Conservation (phyloP, 1,140 invertebrate species). For the Drosophila equinoxialis region DNA sequence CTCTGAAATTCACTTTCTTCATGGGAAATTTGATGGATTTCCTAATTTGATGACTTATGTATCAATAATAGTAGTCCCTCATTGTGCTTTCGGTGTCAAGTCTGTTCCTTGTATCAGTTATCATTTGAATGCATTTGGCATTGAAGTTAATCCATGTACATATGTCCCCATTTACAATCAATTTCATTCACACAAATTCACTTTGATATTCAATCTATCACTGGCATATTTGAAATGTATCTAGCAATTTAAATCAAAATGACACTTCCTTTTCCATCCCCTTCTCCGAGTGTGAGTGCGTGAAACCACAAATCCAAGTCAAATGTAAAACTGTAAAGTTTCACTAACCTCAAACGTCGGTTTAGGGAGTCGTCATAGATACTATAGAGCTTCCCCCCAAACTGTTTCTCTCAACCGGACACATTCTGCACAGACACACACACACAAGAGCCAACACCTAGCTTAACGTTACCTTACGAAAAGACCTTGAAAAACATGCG, state of each 20-base stretch:
- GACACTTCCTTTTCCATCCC: conserved; percentile 12
- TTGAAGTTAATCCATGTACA: background rate
- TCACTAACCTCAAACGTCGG: conserved; percentile 39
- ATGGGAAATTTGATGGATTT: too few relatives aligned
- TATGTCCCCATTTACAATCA: background rate
- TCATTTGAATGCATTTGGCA: background rate
- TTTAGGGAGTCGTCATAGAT: conserved; percentile 11
- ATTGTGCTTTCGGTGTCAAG: background rate
- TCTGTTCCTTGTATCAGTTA: background rate
- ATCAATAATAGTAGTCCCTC: too few relatives aligned
- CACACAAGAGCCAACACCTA: conserved; percentile 20
- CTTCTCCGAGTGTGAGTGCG: background rate
- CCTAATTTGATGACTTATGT: too few relatives aligned
- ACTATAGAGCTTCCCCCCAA: background rate
- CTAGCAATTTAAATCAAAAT: conserved; percentile 53
- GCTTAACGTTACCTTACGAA: conserved; percentile 16
- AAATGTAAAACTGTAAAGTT: conserved; percentile 27
- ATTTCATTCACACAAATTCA: background rate
- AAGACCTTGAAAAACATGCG: conserved; percentile 76
- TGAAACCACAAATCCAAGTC: conserved; percentile 5
- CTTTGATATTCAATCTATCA: conserved; percentile 35
- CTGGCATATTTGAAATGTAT: conserved; percentile 15
- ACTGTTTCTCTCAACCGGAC: conserved; percentile 2
- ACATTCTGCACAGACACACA: conserved; percentile 12
- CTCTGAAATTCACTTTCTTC: too few relatives aligned